Conservation (phyloP, 2,888 invertebrate species). For the Chrysolina haemoptera region DNA sequence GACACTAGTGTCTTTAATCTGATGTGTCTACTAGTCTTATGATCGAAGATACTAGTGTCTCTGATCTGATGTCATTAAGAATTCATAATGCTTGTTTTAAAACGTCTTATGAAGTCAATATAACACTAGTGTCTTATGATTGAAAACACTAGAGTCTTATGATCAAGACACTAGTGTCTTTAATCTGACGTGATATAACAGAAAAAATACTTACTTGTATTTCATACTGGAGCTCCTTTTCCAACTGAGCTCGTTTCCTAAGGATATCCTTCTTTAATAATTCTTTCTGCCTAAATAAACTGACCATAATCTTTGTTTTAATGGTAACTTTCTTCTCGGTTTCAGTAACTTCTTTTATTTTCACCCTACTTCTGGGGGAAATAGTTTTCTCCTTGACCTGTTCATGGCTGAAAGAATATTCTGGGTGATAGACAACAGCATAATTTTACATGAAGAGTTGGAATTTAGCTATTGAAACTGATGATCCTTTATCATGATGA, state of each 20-base stretch:
- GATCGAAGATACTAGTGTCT: too few species aligned
- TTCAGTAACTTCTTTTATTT: conserved; percentile 67
- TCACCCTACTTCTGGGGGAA: conserved; percentile 63
- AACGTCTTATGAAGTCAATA: too few species aligned
- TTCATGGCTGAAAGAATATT: conserved; percentile 44
- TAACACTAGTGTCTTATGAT: too few species aligned
- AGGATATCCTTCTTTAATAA: conserved; percentile 93
- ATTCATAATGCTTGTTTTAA: too few species aligned
- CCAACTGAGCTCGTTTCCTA: conserved; percentile 89
- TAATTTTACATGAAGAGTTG: background rate
- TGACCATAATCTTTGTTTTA: conserved; percentile 77
- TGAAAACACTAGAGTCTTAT: too few species aligned
- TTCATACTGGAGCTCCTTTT: conserved; percentile 90
- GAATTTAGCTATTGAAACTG: background rate
- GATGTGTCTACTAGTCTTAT: too few species aligned
- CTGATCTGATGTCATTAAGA: too few species aligned
- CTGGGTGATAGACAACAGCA: too few species aligned
- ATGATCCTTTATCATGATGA: too few species aligned
- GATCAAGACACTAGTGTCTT: too few species aligned
- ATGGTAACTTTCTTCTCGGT: conserved; percentile 72
- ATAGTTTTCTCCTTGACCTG: conserved; percentile 61
- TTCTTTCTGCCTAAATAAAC: conserved; percentile 91
- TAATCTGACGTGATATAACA: too few species aligned
- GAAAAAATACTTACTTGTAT: conserved; percentile 81
- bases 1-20: too few species aligned